Conservation (phyloP, 2,113 vertebrate genomes). For the Otolemur garnettii region DNA sequence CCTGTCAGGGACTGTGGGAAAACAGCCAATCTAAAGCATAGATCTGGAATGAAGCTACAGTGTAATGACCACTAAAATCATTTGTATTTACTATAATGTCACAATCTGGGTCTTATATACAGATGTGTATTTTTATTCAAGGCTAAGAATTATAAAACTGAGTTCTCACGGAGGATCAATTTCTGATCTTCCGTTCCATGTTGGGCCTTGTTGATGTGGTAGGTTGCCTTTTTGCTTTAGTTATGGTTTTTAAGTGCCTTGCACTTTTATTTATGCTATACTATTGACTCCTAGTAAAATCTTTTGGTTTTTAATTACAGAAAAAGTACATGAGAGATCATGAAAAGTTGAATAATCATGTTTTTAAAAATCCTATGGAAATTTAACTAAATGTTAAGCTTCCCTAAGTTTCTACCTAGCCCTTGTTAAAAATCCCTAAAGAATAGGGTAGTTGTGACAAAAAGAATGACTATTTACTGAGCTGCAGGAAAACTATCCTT, state of each 20-base stretch:
- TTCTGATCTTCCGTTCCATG: neutral
- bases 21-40: neutral
- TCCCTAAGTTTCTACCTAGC: neutral
- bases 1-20: neutral
- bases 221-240: neutral
- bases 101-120: neutral
- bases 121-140: neutral
- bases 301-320: neutral
- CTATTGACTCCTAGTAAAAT: neutral
- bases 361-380: neutral
- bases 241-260: neutral
- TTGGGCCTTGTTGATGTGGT: neutral
- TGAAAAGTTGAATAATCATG: neutral
- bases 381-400: neutral
- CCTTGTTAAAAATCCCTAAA: neutral
- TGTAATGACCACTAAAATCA: neutral
- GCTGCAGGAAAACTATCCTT: neutral
- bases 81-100: neutral
- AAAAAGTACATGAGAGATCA: neutral
- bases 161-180: neutral
- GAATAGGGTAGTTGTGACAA: neutral
- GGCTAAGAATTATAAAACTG: neutral
- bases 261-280: neutral
- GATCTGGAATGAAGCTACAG: neutral
- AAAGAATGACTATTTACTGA: conserved; percentile 10